These are phyloP conservation scores for Champsocephalus gunnari DNA, from an alignment of 2,797 vertebrate species.

Conservation along the genomic window DNA sequence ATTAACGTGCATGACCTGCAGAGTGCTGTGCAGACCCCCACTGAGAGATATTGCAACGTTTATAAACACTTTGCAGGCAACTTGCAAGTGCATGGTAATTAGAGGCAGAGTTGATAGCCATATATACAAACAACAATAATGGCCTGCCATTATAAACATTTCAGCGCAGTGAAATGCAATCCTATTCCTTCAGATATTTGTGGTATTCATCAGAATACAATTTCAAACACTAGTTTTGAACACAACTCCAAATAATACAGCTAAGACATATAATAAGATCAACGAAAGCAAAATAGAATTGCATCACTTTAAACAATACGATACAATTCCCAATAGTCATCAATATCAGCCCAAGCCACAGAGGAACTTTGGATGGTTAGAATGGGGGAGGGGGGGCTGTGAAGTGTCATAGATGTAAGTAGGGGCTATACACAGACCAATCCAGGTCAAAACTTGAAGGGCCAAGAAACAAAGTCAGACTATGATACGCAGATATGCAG, in stretches of 20 bases:
- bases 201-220: background rate
- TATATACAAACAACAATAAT: slow-evolving; percentile 15
- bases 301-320: background rate
- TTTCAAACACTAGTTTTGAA: background rate
- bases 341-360: slow-evolving; percentile 18
- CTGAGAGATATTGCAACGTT: background rate
- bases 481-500: slow-evolving; percentile 6
- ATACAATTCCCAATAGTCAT: background rate
- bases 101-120: background rate
- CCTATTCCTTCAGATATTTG: slow-evolving; percentile 2
- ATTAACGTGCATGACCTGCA: slow-evolving; percentile 23
- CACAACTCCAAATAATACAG: background rate
- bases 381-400: background rate
- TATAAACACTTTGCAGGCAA: slow-evolving; percentile 17
- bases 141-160: background rate
- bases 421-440: slow-evolving; percentile 52
- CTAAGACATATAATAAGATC: background rate
- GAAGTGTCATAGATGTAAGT: slow-evolving; percentile 42
- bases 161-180: background rate
- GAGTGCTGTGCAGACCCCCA: background rate
- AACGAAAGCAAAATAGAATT: background rate
- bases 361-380: background rate
- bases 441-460: slow-evolving; percentile 53
- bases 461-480: slow-evolving; percentile 26
- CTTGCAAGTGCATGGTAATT: background rate